Evolutionary conservation across 2,888 invertebrate species (phyloP).

Genomic region (Pyrrhosoma nymphula): DNA sequence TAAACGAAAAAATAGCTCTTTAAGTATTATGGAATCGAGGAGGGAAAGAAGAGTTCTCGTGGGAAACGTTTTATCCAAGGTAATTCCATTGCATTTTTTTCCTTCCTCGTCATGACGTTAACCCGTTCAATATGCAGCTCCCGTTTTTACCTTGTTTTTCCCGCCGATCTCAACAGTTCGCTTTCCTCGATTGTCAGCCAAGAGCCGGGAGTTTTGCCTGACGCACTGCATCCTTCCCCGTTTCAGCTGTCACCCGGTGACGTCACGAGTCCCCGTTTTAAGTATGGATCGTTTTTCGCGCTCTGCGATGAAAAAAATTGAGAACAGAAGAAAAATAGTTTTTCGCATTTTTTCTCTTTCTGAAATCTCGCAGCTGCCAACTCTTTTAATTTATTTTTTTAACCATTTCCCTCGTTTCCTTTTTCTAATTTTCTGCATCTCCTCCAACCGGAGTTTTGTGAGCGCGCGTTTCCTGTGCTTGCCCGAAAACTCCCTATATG

Average conservation of each 20-base stretch:
- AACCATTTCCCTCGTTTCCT: not conserved
- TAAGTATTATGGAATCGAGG: not conserved
- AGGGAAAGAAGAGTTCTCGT: not conserved
- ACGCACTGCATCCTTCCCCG: not conserved
- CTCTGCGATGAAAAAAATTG: not conserved
- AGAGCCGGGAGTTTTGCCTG: not conserved
- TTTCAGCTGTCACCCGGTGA: not conserved
- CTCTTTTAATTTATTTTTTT: not conserved
- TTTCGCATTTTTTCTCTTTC: not conserved
- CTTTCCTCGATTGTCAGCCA: not conserved
- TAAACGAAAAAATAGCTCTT: no score
- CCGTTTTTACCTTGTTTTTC: not conserved
- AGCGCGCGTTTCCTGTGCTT: not conserved
- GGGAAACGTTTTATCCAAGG: not conserved
- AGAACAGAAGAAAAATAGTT: not conserved
- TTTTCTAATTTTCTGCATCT: not conserved
- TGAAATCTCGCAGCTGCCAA: not conserved
- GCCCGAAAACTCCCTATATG: not conserved
- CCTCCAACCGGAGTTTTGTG: not conserved
- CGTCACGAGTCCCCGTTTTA: not conserved
- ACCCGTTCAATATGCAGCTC: not conserved
- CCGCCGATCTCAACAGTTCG: not conserved
- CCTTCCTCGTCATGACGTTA: not conserved
- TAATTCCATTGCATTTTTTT: not conserved
- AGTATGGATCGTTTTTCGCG: conserved; percentile 23